phyloP scores from a whole-genome alignment of 2,113 vertebrate genomes.

The Malurus melanocephalus region DNA sequence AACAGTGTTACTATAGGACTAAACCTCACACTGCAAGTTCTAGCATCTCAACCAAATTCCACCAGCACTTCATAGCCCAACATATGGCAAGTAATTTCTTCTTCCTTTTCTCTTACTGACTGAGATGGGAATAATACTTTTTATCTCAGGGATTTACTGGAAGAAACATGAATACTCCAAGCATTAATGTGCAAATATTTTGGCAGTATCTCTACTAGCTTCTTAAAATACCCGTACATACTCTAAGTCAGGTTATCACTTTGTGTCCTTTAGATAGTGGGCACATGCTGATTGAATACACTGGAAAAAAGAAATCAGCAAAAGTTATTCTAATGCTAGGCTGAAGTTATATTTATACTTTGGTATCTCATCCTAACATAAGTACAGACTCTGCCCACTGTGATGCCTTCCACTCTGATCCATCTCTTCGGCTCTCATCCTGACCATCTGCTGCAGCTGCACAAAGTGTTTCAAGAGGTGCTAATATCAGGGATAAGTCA shows the following conservation, averaged over 20 bases:
- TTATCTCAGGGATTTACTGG: background rate
- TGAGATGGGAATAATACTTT: background rate
- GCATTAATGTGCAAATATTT: background rate
- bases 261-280: background rate
- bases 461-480: background rate
- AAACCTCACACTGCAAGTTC: background rate
- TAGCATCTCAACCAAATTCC: background rate
- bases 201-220: background rate
- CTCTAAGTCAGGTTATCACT: background rate
- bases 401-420: slow-evolving; percentile 22
- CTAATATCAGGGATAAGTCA: background rate
- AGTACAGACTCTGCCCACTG: background rate
- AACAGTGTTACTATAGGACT: background rate
- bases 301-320: background rate
- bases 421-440: background rate
- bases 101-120: background rate
- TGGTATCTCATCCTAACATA: background rate
- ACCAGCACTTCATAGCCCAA: background rate
- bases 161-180: background rate
- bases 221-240: background rate
- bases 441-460: slow-evolving; percentile 35
- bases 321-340: background rate
- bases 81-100: background rate
- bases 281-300: background rate
- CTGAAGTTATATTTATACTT: slow-evolving; percentile 7